These are phyloP conservation scores for Epistrophella euchroma DNA, from an alignment of 2,888 invertebrate species.

Conservation along the genomic window DNA sequence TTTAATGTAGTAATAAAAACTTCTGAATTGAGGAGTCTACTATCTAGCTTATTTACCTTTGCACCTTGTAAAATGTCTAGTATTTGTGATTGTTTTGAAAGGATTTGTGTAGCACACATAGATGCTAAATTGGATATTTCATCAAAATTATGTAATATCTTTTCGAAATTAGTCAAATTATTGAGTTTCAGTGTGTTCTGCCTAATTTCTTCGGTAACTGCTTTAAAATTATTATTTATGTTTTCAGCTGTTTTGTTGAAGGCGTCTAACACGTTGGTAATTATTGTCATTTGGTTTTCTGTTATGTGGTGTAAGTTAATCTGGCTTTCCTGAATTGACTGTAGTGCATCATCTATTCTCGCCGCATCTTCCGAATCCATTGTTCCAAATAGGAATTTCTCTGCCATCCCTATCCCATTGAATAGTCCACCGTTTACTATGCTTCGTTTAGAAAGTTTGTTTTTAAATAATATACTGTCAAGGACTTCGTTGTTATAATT, in stretches of 20 bases:
- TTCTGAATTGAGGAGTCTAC: constrained; percentile 4
- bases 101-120: neutral
- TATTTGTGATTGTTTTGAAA: neutral
- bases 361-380: neutral
- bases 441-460: too few relatives aligned
- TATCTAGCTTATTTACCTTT: neutral
- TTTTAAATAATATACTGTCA: too few relatives aligned
- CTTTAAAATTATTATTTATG: neutral
- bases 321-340: neutral
- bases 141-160: neutral
- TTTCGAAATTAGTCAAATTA: neutral
- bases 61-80: neutral
- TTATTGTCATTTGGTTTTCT: constrained; percentile 16
- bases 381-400: neutral
- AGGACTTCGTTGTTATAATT: too few relatives aligned
- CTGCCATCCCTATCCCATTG: constrained; percentile 4
- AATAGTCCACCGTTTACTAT: neutral
- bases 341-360: neutral
- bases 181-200: neutral
- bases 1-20: neutral
- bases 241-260: neutral
- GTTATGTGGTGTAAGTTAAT: neutral
- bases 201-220: neutral
- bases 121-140: neutral
- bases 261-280: neutral